Conservation (phyloP, 2,888 invertebrate genomes). For the Seira musarum region DNA sequence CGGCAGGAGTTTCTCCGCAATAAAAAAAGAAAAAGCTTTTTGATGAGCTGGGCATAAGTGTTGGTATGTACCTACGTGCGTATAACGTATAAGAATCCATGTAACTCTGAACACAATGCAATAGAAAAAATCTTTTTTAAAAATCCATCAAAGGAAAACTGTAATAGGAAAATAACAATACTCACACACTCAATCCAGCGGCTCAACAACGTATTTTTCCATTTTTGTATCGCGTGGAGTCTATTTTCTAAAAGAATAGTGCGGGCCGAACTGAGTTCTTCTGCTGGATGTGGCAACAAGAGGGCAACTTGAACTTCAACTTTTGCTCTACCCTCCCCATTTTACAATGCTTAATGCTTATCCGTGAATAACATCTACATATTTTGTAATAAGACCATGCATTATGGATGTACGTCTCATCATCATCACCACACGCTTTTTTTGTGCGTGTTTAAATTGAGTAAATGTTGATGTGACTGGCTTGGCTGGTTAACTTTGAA, state of each 20-base stretch:
- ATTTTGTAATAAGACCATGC: background rate
- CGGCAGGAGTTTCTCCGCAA: background rate
- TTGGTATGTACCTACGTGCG: too few relatives aligned
- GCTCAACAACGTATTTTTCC: background rate
- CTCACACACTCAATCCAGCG: background rate
- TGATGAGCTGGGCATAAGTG: too few relatives aligned
- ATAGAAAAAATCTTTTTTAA: background rate
- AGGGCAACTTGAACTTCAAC: background rate
- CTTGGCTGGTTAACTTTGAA: background rate
- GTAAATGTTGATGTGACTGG: slow-evolving; percentile 37
- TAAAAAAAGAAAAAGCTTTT: background rate
- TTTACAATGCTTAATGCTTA: background rate
- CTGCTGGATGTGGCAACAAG: too few relatives aligned
- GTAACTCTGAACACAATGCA: too few relatives aligned
- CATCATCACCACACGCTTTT: background rate
- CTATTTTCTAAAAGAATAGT: background rate
- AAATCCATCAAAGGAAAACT: background rate
- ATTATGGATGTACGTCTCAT: slow-evolving; percentile 5
- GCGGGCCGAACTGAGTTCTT: too few relatives aligned
- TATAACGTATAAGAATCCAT: background rate
- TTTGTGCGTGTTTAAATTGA: slow-evolving; percentile 28
- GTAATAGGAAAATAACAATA: background rate
- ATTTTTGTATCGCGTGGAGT: background rate
- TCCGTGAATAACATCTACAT: too few relatives aligned
- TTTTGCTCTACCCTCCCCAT: background rate